These are phyloP conservation scores for Bufo gargarizans DNA, from an alignment of 2,113 vertebrate genomes.

Conservation along the genomic window DNA sequence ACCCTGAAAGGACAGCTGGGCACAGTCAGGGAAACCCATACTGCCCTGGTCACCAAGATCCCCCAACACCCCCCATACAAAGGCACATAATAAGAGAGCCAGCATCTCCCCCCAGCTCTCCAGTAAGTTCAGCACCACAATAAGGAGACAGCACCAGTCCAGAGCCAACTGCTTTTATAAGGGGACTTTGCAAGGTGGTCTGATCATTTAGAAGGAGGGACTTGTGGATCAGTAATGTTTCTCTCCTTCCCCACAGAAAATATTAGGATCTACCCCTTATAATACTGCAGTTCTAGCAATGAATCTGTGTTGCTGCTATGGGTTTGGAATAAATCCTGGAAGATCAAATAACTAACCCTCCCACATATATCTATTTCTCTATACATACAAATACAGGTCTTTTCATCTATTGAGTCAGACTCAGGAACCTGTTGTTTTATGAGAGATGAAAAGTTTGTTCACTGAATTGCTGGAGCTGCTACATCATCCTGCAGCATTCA, in stretches of 20 bases:
- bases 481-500: background rate
- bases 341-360: background rate
- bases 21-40: background rate
- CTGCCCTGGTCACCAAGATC: background rate
- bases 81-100: conserved; percentile 16
- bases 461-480: background rate
- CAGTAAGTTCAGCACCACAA: conserved; percentile 76
- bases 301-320: background rate
- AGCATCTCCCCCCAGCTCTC: conserved; percentile 51
- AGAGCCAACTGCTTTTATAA: conserved; percentile 64
- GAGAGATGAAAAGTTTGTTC: background rate
- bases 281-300: background rate
- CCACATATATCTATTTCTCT: background rate
- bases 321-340: background rate
- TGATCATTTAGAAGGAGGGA: conserved; percentile 74
- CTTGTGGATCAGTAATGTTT: conserved; percentile 33
- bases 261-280: background rate
- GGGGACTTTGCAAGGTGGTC: conserved; percentile 62
- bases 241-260: background rate
- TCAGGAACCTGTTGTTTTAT: background rate
- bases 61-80: background rate
- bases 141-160: conserved; percentile 73
- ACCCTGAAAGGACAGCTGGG: background rate
- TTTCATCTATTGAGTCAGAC: conserved; percentile 4
- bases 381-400: background rate